These are phyloP conservation scores for Trachemys scripta DNA, from an alignment of 2,113 vertebrate species.

Conservation along the genomic window DNA sequence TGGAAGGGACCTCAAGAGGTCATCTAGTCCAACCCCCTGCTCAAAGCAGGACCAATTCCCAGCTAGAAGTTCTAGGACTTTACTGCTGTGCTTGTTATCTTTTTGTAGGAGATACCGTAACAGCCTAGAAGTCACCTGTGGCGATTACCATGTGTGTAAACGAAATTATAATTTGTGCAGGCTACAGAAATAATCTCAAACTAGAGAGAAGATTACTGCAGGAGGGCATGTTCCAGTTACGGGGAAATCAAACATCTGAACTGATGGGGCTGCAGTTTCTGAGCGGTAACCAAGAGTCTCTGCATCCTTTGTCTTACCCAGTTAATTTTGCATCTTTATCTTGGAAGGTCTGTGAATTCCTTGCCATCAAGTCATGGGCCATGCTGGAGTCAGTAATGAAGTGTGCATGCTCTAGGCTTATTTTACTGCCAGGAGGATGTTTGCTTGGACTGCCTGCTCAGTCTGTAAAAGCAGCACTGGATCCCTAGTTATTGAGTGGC, in stretches of 20 bases:
- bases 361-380: not conserved
- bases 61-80: not conserved
- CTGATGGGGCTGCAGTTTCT: not conserved
- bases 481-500: not conserved
- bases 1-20: too few species aligned
- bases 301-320: too few species aligned
- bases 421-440: not conserved
- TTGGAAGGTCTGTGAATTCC: not conserved
- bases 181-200: not conserved
- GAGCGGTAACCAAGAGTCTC: not conserved
- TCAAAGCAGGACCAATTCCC: too few species aligned
- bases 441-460: not conserved
- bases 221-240: not conserved
- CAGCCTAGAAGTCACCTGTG: not conserved
- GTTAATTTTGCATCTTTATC: not conserved
- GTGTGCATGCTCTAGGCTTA: not conserved
- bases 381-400: not conserved
- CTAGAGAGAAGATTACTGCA: not conserved
- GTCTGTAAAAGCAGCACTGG: not conserved
- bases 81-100: not conserved
- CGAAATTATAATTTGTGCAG: not conserved
- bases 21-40: too few species aligned
- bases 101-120: not conserved
- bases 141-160: not conserved
- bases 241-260: not conserved